Evolutionary conservation across 2,797 vertebrate species (phyloP).

Genomic region (Lepilemur septentrionalis): DNA sequence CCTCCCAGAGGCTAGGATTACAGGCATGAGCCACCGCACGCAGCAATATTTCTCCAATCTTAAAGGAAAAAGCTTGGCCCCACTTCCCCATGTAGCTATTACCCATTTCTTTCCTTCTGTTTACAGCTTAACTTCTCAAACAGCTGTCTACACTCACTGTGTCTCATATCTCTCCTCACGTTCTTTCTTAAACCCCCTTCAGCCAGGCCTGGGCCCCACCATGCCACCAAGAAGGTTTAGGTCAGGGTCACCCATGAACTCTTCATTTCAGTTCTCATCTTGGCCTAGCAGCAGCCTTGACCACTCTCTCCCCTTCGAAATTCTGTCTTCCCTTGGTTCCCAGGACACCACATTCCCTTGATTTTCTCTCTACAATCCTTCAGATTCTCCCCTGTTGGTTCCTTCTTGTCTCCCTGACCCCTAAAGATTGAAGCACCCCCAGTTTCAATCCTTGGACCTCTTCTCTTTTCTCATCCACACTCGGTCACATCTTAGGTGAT

Average conservation of each 20-base stretch:
- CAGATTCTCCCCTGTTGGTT: neutral
- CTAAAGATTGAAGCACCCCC: neutral
- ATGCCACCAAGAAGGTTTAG: neutral
- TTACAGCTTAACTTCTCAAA: neutral
- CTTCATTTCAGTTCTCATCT: neutral
- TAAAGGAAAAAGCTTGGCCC: neutral
- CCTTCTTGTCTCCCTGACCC: neutral
- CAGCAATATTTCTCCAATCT: neutral
- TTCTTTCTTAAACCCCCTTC: neutral
- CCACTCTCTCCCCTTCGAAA: neutral
- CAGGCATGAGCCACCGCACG: neutral
- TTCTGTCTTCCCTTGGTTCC: neutral
- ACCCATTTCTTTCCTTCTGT: neutral
- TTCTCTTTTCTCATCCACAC: neutral
- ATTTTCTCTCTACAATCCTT: neutral
- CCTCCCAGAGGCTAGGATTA: too few relatives aligned
- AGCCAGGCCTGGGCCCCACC: neutral
- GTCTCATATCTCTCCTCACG: neutral
- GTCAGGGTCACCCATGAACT: neutral
- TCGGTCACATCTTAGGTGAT: constrained; percentile 9
- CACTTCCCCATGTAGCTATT: neutral
- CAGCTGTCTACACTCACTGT: neutral
- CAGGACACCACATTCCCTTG: neutral
- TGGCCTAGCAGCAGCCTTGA: neutral
- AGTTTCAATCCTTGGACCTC: neutral